Base-by-base conservation (phyloP, 2,797 vertebrate genomes). In the Melanotaenia pygmaea region DNA sequence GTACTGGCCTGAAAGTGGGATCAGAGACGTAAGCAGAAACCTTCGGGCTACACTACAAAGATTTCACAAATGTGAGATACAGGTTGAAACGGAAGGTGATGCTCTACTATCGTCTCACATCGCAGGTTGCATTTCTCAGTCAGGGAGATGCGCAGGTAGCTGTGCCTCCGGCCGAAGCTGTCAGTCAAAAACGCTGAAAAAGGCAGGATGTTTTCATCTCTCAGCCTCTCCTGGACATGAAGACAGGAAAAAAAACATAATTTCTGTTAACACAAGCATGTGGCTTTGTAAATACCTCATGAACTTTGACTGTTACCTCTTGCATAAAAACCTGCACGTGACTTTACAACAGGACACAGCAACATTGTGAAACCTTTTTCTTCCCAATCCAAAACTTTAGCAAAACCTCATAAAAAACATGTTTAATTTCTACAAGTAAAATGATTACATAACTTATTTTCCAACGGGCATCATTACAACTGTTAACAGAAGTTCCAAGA, bases 101-200 rank as follows among this genome's bases (percentile, higher is more conserved):
- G 14, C 14, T 3, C 13, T 1, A 5, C 1, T 40, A 13, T 74
- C 1, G 26, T 96, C 98, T 97, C 89, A 99, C 98, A 99, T 82
- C 98, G 94, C 18, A 99, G 96, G 90, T 99, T 99, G 88, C 98
- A 99, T 83, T 96, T 99, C 91, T 99, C 98, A 0, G 98, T 99
- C 84, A 99, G 89, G 0, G 97, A 99, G 80, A 99, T 97, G 32
- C 98, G 90, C 60, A 99, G 94, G 88, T 99, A 99, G 85, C 87
- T 98, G 93, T 99, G 98, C 12, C 89, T 94, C 26, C 98, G 94
- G 43, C 96, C 96, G 63, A 98, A 99, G 76, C 70, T 88, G 88
- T 99, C 98, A 0, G 94, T 97, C 86, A 99, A 86, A 86, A 98
- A 98, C 4, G 94, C 90, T 0, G 98, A 98, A 86, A 98, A 97